Percentiles rank a stretch among this genome's conserved stretches.
These are phyloP conservation scores for Cephalopachus bancanus DNA, from an alignment of 2,797 vertebrate species.

Conservation along the genomic window DNA sequence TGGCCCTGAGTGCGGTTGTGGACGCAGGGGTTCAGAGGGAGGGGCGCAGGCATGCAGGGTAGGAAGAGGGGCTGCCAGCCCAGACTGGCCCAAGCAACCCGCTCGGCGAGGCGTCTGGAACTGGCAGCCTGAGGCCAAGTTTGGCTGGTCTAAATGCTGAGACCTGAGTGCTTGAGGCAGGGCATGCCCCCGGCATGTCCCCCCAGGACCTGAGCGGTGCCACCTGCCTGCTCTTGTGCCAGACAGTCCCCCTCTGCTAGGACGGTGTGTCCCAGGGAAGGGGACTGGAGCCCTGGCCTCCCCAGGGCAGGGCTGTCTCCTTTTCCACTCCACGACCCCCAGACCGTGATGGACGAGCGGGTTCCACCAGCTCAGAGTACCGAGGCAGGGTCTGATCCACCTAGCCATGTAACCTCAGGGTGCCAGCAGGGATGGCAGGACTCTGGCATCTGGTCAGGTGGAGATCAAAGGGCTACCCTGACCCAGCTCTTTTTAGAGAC, in stretches of 20 bases:
- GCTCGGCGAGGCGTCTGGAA: not conserved
- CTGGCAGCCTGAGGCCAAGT: not conserved
- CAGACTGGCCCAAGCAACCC: not conserved
- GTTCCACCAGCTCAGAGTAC: no score
- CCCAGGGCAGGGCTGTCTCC: not conserved
- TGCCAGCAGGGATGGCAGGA: not conserved
- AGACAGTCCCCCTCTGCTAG: no score
- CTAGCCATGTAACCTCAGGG: not conserved
- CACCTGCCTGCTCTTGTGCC: not conserved
- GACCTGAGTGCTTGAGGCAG: not conserved
- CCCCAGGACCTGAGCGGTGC: no score
- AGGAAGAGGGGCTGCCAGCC: not conserved
- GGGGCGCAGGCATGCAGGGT: no score
- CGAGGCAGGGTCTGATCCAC: not conserved
- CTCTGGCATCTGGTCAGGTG: not conserved
- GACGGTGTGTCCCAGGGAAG: not conserved
- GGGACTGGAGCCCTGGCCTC: not conserved
- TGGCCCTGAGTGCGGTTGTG: no score
- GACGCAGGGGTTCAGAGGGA: accelerated
- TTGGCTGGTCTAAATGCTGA: not conserved
- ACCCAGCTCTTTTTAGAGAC: not conserved
- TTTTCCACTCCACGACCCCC: not conserved
- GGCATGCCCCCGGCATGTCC: accelerated
- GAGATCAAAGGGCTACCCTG: not conserved
- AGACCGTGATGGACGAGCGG: not conserved